Conservation (phyloP, 2,888 invertebrate species). For the Drosophila affinis region DNA sequence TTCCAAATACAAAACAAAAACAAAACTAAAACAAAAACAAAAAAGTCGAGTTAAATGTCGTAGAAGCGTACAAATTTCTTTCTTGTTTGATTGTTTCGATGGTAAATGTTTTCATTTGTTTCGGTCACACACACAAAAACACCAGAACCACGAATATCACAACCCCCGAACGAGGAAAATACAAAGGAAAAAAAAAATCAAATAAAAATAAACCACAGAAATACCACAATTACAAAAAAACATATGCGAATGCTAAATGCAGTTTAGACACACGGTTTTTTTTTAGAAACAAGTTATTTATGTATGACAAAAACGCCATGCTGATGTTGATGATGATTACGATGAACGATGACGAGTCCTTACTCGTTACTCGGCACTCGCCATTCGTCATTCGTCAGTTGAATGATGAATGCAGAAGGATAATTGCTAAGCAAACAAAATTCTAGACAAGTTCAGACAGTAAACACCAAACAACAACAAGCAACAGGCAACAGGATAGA, state of each 20-base stretch:
- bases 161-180: constrained; percentile 1
- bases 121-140: constrained; percentile 56
- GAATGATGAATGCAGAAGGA: constrained; percentile 13
- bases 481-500: background rate
- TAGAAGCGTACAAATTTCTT: constrained; percentile 81
- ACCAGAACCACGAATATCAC: constrained; percentile 12
- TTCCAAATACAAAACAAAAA: constrained; percentile 27
- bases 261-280: background rate
- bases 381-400: background rate
- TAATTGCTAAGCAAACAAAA: constrained; percentile 21
- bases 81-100: constrained; percentile 84
- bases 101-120: constrained; percentile 82
- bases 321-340: constrained; percentile 7
- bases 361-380: background rate
- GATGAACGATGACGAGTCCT: constrained; percentile 9
- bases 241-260: constrained; percentile 4
- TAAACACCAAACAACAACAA: constrained; percentile 24
- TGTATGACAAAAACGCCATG: constrained; percentile 51
- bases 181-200: constrained; percentile 8
- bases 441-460: constrained; percentile 17
- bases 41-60: constrained; percentile 35
- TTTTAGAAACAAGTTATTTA: constrained; percentile 17
- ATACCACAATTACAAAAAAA: constrained; percentile 14
- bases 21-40: constrained; percentile 2
- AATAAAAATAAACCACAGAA: constrained; percentile 8